These are phyloP conservation scores for Trachymyrmex septentrionalis DNA, from an alignment of 1,140 invertebrate species.

Conservation along the genomic window DNA sequence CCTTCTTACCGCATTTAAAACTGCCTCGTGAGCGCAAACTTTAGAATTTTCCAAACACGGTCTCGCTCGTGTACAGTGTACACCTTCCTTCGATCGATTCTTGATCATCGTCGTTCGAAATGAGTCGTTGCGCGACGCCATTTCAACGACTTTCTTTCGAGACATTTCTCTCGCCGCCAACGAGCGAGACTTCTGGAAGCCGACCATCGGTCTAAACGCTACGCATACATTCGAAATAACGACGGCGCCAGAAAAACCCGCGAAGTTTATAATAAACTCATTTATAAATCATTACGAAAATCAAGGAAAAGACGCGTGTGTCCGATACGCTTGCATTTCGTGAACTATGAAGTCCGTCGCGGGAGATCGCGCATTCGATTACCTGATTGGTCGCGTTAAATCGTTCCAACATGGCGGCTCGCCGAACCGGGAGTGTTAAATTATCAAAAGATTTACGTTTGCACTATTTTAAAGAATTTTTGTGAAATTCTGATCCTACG, in stretches of 20 bases:
- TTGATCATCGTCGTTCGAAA: background rate
- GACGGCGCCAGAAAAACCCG: background rate
- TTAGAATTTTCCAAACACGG: background rate
- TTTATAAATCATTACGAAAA: slow-evolving; percentile 64
- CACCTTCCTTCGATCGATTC: background rate
- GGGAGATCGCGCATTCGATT: slow-evolving; percentile 30
- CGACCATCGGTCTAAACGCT: background rate
- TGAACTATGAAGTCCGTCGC: background rate
- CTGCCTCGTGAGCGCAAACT: background rate
- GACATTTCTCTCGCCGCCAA: background rate
- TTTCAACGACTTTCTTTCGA: background rate
- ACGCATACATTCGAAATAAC: background rate
- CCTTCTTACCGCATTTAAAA: background rate
- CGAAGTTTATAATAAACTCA: slow-evolving; percentile 54
- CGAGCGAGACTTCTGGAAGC: background rate
- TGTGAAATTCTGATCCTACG: background rate
- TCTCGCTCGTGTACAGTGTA: background rate
- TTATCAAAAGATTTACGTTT: slow-evolving; percentile 35
- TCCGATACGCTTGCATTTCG: background rate
- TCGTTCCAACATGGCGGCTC: slow-evolving; percentile 58
- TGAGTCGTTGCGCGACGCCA: background rate
- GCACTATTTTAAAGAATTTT: background rate
- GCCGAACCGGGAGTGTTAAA: slow-evolving; percentile 12
- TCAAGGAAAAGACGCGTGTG: slow-evolving; percentile 24
- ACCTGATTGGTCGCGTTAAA: background rate